phyloP scores from a whole-genome alignment of 2,113 vertebrate genomes.

The Phaetusa simplex region DNA sequence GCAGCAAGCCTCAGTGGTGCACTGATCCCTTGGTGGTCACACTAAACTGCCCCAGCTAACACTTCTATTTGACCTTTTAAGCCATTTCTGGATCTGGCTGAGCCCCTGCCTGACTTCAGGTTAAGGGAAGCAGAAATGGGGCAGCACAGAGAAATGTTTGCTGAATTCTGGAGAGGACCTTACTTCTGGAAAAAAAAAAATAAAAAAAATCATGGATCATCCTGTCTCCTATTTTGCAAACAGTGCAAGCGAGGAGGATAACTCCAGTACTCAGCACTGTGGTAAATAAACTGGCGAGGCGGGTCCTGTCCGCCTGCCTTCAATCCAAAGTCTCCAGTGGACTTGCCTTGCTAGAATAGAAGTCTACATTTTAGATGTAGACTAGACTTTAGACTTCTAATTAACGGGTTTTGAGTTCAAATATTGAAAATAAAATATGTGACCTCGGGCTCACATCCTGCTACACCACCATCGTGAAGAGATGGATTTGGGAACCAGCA shows the following conservation, averaged over 20 bases:
- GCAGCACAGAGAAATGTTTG: not conserved
- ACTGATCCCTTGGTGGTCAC: not conserved
- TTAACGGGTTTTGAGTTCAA: not conserved
- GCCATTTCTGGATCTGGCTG: not conserved
- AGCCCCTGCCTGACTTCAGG: not conserved
- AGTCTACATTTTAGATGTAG: not conserved
- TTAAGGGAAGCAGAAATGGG: not conserved
- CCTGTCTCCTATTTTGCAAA: not conserved
- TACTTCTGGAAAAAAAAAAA: not conserved
- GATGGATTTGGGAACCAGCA: not conserved
- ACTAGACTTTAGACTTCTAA: not conserved
- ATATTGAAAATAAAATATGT: not conserved
- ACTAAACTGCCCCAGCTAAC: not conserved
- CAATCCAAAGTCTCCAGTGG: not conserved
- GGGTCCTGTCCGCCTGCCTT: not conserved
- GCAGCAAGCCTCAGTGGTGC: not conserved
- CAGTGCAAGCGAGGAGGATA: fast-evolving
- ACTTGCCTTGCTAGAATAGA: not conserved
- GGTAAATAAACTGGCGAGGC: not conserved
- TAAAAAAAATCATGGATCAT: not conserved
- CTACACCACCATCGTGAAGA: not conserved
- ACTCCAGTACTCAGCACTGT: not conserved
- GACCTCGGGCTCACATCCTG: not conserved
- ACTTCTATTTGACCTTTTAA: not conserved
- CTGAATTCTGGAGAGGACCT: not conserved